Evolutionary conservation across 2,797 vertebrate genomes (phyloP), one percentile per base, ranked within the genome.

Genomic region (Rhyacichthys aspro): DNA sequence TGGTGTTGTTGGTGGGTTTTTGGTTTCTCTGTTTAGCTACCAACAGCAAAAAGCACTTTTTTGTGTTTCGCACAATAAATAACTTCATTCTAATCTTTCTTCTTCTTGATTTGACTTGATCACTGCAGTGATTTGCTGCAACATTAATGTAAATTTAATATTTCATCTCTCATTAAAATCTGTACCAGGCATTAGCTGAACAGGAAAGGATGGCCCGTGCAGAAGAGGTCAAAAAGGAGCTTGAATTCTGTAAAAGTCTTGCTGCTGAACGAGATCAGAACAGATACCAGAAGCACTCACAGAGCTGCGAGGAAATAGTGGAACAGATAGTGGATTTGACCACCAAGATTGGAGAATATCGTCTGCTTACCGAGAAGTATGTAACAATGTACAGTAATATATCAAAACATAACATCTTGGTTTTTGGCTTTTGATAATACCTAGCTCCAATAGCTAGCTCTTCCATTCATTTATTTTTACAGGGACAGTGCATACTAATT

Each of bases 341-440:
- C 11, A 94, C 93, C 44, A 96, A 94, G 85, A 74, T 87, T n/a
- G 94, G 88, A 85, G 94, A 98, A 71, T 97, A 96, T 82, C 90
- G 89, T 36, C 77, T 91, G 11, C 62, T 95, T 73, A 95, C 92
- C 17, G 92, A 87, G 55, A 96, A 94, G 97, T 98, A 92, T 65
- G 93, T 94, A 55, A 74, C 39, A 70, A 55, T 16, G 70, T 55
- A 61, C 15, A 33, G 11, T n/a, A 11, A 43, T 37, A 52, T 36
- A 1, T 18, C 52, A 17, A 60, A 28, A 37, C 15, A 28, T 10
- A 48, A 33, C 10, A 48, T 15, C 28, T 16, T 28, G 23, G n/a
- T n/a, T n/a, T n/a, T n/a, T n/a, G n/a, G n/a, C n/a, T n/a, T n/a
- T n/a, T n/a, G n/a, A n/a, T n/a, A n/a, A n/a, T n/a, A n/a, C n/a